phyloP scores from a whole-genome alignment of 2,113 vertebrate species.

The Myrmecobius fasciatus region DNA sequence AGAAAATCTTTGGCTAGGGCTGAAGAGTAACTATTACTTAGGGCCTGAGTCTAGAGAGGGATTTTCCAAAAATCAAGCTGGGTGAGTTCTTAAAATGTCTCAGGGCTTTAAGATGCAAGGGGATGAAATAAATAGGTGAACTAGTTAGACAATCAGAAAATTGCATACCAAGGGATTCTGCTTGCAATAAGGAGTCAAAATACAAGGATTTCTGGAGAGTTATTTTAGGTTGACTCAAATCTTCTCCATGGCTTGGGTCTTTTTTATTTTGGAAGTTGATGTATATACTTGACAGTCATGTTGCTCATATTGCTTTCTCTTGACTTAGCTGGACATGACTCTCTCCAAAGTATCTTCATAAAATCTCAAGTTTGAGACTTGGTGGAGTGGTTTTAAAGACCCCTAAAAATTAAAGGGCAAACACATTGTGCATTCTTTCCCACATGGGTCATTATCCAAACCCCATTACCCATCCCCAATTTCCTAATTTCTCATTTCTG shows the following conservation, averaged over 20 bases:
- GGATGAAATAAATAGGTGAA: too few species aligned
- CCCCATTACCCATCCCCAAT: background rate
- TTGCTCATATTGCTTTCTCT: background rate
- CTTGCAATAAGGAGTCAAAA: background rate
- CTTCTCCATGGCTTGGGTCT: background rate
- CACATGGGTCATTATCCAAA: background rate
- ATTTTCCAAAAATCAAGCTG: background rate
- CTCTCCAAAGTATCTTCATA: background rate
- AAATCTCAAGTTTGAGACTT: background rate
- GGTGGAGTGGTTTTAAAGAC: background rate
- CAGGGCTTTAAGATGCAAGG: too few species aligned
- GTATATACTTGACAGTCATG: background rate
- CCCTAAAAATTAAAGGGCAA: background rate
- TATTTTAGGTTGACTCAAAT: background rate
- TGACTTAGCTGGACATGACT: background rate
- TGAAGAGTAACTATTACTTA: background rate
- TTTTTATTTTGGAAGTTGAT: background rate
- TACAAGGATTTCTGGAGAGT: background rate
- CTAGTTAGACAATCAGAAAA: too few species aligned
- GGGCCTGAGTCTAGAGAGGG: too few species aligned
- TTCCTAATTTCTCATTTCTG: background rate
- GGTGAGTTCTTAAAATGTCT: too few species aligned
- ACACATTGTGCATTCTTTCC: background rate
- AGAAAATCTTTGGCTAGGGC: background rate
- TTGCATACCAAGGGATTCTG: too few species aligned